phyloP scores from a whole-genome alignment of 2,113 vertebrate species.

The Alectura lathami region DNA sequence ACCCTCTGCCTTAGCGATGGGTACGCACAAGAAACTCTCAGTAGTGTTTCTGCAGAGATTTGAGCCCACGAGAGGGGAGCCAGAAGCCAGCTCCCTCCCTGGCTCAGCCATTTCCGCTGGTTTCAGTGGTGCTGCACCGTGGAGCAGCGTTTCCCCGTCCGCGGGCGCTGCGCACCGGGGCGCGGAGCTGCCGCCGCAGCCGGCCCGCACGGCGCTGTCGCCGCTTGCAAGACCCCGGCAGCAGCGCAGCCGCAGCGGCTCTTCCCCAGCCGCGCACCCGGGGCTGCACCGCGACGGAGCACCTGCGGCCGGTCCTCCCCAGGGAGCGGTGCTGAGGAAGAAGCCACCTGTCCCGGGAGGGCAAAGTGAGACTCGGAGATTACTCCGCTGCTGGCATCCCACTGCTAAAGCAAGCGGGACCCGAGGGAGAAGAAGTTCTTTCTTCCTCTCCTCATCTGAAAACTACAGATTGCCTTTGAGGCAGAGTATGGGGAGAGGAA shows the following conservation, averaged over 20 bases:
- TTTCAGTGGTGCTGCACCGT: accelerated
- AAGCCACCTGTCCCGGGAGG: background rate
- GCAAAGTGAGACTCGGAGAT: too few relatives aligned
- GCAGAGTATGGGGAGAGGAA: accelerated
- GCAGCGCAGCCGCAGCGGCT: background rate
- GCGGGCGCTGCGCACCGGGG: background rate
- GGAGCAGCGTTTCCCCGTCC: background rate
- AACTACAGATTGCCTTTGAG: accelerated
- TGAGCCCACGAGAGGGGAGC: background rate
- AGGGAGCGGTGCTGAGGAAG: background rate
- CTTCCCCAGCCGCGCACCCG: background rate
- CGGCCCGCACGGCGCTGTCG: background rate
- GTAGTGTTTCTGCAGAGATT: accelerated
- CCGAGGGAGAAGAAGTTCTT: too few relatives aligned
- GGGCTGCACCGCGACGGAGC: background rate
- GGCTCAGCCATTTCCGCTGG: too few relatives aligned
- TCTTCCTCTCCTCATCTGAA: background rate
- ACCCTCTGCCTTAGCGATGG: accelerated
- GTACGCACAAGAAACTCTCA: accelerated
- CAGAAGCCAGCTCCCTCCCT: accelerated
- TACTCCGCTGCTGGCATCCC: background rate
- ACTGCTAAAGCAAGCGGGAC: background rate
- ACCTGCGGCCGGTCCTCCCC: background rate
- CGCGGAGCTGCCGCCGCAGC: background rate
- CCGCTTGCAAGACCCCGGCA: background rate